Percentiles rank a stretch among this genome's conserved stretches.
These are phyloP conservation scores for Theonella swinhoei DNA, from an alignment of 37 sponge, comb jelly and placozoan species.

Conservation along the genomic window DNA sequence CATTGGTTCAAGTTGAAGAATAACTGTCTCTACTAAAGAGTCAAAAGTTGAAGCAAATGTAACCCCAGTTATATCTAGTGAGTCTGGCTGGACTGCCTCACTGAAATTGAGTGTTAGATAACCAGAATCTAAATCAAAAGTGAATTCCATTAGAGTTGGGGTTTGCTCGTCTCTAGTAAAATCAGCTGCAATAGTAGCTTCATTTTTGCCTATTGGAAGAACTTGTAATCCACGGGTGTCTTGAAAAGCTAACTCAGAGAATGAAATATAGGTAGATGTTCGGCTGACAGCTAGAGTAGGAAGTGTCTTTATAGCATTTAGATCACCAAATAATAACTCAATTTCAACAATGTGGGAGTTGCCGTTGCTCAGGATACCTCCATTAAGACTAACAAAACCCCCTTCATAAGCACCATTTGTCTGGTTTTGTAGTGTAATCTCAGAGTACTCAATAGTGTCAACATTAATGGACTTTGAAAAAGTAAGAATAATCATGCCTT, in stretches of 20 bases:
- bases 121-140: constrained; percentile 78
- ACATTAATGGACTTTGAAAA: constrained; percentile 76
- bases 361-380: constrained; percentile 26
- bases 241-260: constrained; percentile 17
- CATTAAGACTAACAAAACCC: constrained; percentile 46
- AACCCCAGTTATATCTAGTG: constrained; percentile 45
- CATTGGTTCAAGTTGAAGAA: neutral
- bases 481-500: constrained; percentile 66
- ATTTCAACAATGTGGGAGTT: constrained; percentile 65
- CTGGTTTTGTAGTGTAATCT: constrained; percentile 66
- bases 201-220: neutral
- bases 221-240: constrained; percentile 60
- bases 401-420: neutral
- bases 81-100: constrained; percentile 73
- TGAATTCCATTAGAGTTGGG: constrained; percentile 30
- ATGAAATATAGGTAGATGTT: constrained; percentile 64
- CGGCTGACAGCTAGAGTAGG: constrained; percentile 31
- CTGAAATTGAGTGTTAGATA: constrained; percentile 73
- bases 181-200: constrained; percentile 43
- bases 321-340: constrained; percentile 43
- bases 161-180: constrained; percentile 54
- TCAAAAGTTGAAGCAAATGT: constrained; percentile 25
- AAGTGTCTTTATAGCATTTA: constrained; percentile 72
- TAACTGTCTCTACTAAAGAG: neutral
- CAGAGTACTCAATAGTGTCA: constrained; percentile 32